Base-by-base conservation (phyloP, 2,797 vertebrate species). In the Tenualosa thibaudeaui region DNA sequence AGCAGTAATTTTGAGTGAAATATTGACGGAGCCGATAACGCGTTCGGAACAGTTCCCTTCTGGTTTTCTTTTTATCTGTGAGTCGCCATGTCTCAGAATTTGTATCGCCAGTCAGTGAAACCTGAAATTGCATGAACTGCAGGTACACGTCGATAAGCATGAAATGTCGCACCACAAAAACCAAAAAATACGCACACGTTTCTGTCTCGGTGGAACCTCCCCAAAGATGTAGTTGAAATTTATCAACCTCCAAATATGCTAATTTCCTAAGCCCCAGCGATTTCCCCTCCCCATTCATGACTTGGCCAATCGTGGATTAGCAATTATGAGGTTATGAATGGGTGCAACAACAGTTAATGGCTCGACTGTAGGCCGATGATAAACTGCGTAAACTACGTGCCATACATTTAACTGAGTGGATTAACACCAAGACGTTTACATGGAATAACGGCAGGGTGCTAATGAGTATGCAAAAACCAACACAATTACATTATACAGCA, bases 281-380 rank as follows among this genome's bases (percentile, higher is more conserved):
- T 82, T 26, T 81, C 89, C 24, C 91, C 92, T 81, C 92, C 93
- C 89, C 81, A 81, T 31, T 53, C 17, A 13, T n/a, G 56, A 50
- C 7, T 85, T 60, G 71, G 49, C 94, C 94, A 95, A 95, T 94
- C 92, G 92, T 83, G 10, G 1, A 1, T 12, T 46, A 88, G 85
- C 31, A 78, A 46, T 78, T 78, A 78, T 46, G 40, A 40, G 40
- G 71, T 71, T 78, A 78, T 78, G 71, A 78, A 78, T 78, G 71
- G 15, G 43, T 7, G 37, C 13, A 37, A 0, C 62, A 68, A 31
- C 62, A 68, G 37, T 17, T 37, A 75, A 15, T 17, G 62, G 26
- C 71, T 17, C 43, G 71, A 78, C 37, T 22, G 65, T 26, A 13
- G 65, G 26, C 31, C 19, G 54, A 17, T 15, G 19, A 43, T 22